Evolutionary conservation across 2,888 invertebrate genomes (phyloP), one percentile per base, ranked within the genome.

Genomic region (Protonemura montana): DNA sequence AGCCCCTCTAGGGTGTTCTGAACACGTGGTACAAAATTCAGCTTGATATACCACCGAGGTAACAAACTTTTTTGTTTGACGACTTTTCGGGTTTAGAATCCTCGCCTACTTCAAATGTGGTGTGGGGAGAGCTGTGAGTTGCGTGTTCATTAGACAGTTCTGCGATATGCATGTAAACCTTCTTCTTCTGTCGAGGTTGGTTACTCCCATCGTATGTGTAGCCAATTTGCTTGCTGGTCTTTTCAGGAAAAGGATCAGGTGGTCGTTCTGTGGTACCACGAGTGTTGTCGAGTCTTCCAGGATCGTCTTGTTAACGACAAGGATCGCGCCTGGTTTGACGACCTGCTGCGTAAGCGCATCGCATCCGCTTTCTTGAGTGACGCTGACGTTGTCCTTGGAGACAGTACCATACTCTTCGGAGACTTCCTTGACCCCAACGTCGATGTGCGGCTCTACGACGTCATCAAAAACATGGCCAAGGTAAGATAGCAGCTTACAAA

Each of bases 251-350:
- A 94, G 78, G 92, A 93, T 3, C 93, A 95, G 41, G 92, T 96
- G 88, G 93, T 94, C 77, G 93, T 95, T n/a, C 92, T 98, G 16
- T 98, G 98, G 98, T 97, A 95, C 88, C 98, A 98, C 90, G 98
- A 98, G 91, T 95, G 96, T 85, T 94, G 95, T 91, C 93, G 98
- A 7, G 97, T 98, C 0, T 98, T 97, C 90, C 96, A 96, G 90
- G 98, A 98, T 90, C 94, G 98, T 5, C 92, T 98, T n/a, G 94
- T 96, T 0, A 96, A 96, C 89, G 94, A 95, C 6, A 93, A 92
- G 30, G 98, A 98, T 90, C 93, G 97, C 35, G 89, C 91, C 35
- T 97, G 97, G 96, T 95, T 97, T 89, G 93, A 93, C 88, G 90
- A 92, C 85, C 91, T 95, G 25, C 90, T 96, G 0, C 91, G 92